Evolutionary conservation across 2,113 vertebrate genomes (phyloP), one percentile per base, ranked within the genome.

Genomic region (Micromys minutus): DNA sequence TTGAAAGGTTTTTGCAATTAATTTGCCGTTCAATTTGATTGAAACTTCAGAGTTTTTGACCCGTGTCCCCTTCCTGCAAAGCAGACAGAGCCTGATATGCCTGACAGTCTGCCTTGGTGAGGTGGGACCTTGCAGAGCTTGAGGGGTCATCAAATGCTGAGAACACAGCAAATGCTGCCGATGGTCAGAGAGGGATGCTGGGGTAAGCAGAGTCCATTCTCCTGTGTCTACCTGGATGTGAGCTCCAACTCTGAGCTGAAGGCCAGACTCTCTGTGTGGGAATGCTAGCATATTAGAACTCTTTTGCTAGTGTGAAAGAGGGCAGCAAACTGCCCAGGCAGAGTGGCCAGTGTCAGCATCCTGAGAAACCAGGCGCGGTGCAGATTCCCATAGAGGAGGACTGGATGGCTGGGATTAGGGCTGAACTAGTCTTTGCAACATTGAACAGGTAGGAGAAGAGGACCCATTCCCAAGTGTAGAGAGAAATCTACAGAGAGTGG

Each of bases 1-100:
- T 81, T 75, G 95, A 96, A 95, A 92, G 85, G 75, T 95, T 84
- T 97, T 98, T 95, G 91, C 96, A 93, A 95, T 97, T 97, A 96
- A 98, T 97, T 96, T 96, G 97, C 77, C 16, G n/a, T 85, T 97
- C 90, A 71, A 21, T 97, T 95, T 97, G 94, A 94, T 79, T 96
- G 96, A 94, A 97, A 96, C 94, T 57, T 67, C 12, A 90, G 90
- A 87, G 95, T 96, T 97, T 89, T 89, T 97, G 74, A 89, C 72
- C 88, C 76, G 29, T 89, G 57, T 93, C 90, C 26, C 59, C 0
- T 29, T 91, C 80, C 31, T 8, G 45, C 75, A 75, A 65, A 91
- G 93, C 90, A 76, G n/a, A n/a, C 86, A 16, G 88, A 79, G 90
- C 77, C 2, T 1, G 16, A 50, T 31, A 52, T 42, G 95, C 93